Evolutionary conservation across 2,113 vertebrate species (phyloP).

Genomic region (Corydoras maculifer): DNA sequence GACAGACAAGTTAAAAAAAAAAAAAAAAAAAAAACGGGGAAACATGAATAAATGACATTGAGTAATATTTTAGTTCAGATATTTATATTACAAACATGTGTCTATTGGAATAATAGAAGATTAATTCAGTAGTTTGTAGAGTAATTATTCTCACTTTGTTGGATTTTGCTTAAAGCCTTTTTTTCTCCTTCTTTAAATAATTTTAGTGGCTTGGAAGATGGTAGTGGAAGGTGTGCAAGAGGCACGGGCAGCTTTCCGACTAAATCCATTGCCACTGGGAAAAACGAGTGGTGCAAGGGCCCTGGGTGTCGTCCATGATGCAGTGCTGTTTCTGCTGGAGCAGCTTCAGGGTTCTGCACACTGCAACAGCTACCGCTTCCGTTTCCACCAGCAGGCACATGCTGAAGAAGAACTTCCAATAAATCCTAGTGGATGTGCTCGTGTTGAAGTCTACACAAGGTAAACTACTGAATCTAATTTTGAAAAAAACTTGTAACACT

Average conservation of each 20-base stretch:
- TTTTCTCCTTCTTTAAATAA: not conserved
- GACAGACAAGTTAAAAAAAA: too few species aligned
- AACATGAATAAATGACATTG: too few species aligned
- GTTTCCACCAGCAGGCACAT: constrained; percentile 78
- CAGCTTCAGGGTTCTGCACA: constrained; percentile 75
- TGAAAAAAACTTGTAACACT: too few species aligned
- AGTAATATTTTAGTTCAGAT: too few species aligned
- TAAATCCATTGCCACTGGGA: constrained; percentile 74
- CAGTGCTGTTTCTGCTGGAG: constrained; percentile 83
- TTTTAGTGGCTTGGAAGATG: constrained; percentile 78
- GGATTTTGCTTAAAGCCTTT: not conserved
- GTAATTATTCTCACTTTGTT: not conserved
- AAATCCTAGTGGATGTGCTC: constrained; percentile 80
- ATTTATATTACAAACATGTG: too few species aligned
- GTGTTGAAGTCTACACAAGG: constrained; percentile 71
- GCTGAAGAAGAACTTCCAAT: constrained; percentile 75
- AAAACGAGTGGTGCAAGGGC: constrained; percentile 74
- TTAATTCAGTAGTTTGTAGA: too few species aligned
- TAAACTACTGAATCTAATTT: too few species aligned
- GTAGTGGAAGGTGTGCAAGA: constrained; percentile 81
- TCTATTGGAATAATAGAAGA: too few species aligned
- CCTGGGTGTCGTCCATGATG: constrained; percentile 79
- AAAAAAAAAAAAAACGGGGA: too few species aligned
- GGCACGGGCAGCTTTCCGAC: constrained; percentile 72
- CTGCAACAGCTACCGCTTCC: constrained; percentile 79